Percentiles rank a stretch among this genome's conserved stretches.
phyloP scores from a whole-genome alignment of 2,797 vertebrate species.

The Danio albolineatus region DNA sequence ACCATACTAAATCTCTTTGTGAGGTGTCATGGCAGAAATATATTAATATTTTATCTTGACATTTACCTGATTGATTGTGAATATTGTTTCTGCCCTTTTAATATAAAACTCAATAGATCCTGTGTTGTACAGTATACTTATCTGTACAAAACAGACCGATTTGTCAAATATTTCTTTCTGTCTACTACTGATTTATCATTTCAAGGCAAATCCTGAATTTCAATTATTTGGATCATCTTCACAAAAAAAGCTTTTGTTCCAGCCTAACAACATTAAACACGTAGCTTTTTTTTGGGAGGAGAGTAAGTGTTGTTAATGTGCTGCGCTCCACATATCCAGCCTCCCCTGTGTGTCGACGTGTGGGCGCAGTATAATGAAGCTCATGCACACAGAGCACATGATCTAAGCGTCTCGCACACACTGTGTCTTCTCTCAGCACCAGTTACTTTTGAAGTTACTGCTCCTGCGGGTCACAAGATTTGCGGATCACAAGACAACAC shows the following conservation, averaged over 20 bases:
- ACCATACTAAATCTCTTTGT: not conserved
- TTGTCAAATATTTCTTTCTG: not conserved
- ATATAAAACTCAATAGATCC: not conserved
- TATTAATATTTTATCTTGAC: not conserved
- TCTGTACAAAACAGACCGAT: not conserved
- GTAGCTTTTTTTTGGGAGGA: constrained; percentile 3
- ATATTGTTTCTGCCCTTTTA: not conserved
- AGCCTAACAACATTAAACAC: constrained; percentile 7
- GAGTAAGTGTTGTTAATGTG: constrained; percentile 20
- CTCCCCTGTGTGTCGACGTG: constrained; percentile 30
- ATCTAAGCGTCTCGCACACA: constrained; percentile 49
- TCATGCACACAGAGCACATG: constrained; percentile 63
- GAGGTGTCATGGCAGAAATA: not conserved
- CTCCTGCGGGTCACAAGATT: constrained; percentile 74
- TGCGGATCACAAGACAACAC: constrained; percentile 74
- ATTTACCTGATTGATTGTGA: not conserved
- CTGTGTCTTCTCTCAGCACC: constrained; percentile 64
- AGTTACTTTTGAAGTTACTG: constrained; percentile 62
- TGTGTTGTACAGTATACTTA: constrained; percentile 1
- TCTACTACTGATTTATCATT: not conserved
- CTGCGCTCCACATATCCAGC: constrained; percentile 30
- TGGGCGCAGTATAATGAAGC: constrained; percentile 67
- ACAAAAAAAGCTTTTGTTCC: not conserved
- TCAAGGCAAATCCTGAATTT: constrained; percentile 5
- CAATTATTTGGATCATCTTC: not conserved